phyloP scores from a whole-genome alignment of 2,113 vertebrate genomes.

The Amblyornis subalaris region DNA sequence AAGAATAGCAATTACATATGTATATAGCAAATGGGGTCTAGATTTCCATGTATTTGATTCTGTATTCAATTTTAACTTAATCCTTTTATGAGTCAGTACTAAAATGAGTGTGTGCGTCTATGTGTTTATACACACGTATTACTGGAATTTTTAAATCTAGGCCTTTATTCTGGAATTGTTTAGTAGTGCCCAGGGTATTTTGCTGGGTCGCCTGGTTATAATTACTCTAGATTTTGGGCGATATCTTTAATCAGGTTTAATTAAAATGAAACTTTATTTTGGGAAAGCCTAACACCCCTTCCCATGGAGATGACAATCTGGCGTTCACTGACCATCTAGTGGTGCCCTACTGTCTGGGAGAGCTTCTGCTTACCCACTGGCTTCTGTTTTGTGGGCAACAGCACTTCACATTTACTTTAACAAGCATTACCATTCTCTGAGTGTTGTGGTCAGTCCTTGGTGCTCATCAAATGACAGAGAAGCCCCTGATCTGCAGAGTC shows the following conservation, averaged over 20 bases:
- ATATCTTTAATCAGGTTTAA: slow-evolving; percentile 63
- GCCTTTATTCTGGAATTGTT: slow-evolving; percentile 49
- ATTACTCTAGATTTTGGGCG: slow-evolving; percentile 30
- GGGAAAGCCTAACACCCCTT: slow-evolving; percentile 48
- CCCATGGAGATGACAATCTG: slow-evolving; percentile 53
- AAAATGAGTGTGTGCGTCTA: background rate
- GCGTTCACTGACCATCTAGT: slow-evolving; percentile 44
- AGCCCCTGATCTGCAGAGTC: background rate
- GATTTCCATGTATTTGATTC: background rate
- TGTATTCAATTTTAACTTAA: slow-evolving; percentile 2
- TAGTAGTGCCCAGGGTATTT: slow-evolving; percentile 32
- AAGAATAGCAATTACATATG: background rate
- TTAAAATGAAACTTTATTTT: slow-evolving; percentile 60
- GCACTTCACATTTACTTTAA: background rate
- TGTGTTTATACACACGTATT: background rate
- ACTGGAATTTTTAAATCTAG: slow-evolving; percentile 48
- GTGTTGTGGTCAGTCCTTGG: background rate
- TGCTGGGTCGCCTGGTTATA: slow-evolving; percentile 34
- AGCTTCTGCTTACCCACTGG: slow-evolving; percentile 11
- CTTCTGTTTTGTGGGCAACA: slow-evolving; percentile 49
- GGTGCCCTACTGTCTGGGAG: slow-evolving; percentile 66
- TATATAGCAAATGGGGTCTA: background rate
- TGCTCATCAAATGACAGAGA: background rate
- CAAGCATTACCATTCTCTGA: background rate
- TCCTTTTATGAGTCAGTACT: slow-evolving; percentile 22